These are phyloP conservation scores for Micromys minutus DNA, from an alignment of 2,113 vertebrate genomes.

Conservation along the genomic window DNA sequence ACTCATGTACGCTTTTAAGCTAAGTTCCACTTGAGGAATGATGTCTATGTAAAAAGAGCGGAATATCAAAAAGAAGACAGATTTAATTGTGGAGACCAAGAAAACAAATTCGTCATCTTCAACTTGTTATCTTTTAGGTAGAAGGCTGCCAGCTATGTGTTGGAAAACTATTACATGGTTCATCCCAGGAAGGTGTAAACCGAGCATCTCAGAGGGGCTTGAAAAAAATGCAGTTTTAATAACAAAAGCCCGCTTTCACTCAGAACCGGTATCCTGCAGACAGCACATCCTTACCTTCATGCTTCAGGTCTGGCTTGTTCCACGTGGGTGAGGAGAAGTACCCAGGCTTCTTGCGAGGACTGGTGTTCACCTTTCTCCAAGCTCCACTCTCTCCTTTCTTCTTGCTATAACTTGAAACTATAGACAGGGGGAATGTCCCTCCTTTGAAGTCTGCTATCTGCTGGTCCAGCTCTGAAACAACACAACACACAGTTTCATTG, in stretches of 20 bases:
- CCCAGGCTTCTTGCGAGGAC: constrained; percentile 92
- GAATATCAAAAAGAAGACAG: not conserved
- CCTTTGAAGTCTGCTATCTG: constrained; percentile 92
- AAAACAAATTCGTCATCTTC: constrained; percentile 18
- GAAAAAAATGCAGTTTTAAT: not conserved
- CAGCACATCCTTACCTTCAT: constrained; percentile 77
- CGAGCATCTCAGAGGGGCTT: not conserved
- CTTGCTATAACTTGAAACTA: constrained; percentile 88
- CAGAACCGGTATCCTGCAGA: fast-evolving
- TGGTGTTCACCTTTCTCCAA: constrained; percentile 95
- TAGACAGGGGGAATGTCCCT: constrained; percentile 90
- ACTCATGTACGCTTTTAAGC: not conserved
- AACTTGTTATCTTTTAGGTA: not conserved
- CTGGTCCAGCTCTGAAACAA: constrained; percentile 91
- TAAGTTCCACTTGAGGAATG: constrained; percentile 2
- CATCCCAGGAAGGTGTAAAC: not conserved
- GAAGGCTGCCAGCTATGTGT: not conserved
- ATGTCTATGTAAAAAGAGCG: not conserved
- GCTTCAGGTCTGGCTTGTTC: constrained; percentile 83
- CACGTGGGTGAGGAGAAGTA: constrained; percentile 83
- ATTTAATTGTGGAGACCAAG: not conserved
- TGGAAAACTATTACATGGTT: not conserved
- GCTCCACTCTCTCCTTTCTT: constrained; percentile 89
- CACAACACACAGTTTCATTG: not conserved
- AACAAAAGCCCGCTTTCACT: not conserved